A percentile compares a stretch with the other conserved stretches of the same genome.
Evolutionary conservation across 2,113 vertebrate genomes (phyloP).

Genomic region (Chaenocephalus aceratus): DNA sequence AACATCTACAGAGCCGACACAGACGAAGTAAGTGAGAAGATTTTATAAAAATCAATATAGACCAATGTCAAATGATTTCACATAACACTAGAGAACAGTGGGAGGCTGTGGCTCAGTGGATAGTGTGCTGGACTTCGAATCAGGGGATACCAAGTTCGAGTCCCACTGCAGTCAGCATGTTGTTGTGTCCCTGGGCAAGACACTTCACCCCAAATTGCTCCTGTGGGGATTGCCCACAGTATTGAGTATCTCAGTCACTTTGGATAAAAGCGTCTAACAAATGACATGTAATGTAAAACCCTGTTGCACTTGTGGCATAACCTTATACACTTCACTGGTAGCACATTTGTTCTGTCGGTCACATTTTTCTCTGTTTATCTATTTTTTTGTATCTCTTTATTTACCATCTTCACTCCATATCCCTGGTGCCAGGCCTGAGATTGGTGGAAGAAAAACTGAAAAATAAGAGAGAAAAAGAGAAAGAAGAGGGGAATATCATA

Average conservation of each 20-base stretch:
- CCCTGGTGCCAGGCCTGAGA: constrained; percentile 57
- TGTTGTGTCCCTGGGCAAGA: too few species aligned
- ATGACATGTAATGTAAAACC: too few species aligned
- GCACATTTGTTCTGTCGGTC: background rate
- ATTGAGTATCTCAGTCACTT: too few species aligned
- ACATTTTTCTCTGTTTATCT: constrained; percentile 6
- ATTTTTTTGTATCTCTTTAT: constrained; percentile 14
- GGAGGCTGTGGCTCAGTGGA: too few species aligned
- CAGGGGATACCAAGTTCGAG: too few species aligned
- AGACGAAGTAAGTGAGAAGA: constrained; percentile 39
- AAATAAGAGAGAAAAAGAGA: constrained; percentile 31
- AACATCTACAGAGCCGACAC: constrained; percentile 3
- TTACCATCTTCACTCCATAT: constrained; percentile 47
- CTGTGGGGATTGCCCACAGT: too few species aligned
- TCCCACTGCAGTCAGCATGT: too few species aligned
- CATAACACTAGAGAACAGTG: background rate
- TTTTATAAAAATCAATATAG: constrained; percentile 42
- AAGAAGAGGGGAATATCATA: constrained; percentile 64
- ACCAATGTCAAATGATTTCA: constrained; percentile 32
- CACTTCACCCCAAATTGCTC: too few species aligned
- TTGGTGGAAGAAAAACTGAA: constrained; percentile 57
- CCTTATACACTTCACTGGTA: background rate
- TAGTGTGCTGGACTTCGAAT: too few species aligned
- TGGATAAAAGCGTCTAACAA: too few species aligned
- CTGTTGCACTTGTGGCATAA: constrained; percentile 14